phyloP scores from a whole-genome alignment of 2,113 vertebrate species.

The Toxotes jaculatrix region DNA sequence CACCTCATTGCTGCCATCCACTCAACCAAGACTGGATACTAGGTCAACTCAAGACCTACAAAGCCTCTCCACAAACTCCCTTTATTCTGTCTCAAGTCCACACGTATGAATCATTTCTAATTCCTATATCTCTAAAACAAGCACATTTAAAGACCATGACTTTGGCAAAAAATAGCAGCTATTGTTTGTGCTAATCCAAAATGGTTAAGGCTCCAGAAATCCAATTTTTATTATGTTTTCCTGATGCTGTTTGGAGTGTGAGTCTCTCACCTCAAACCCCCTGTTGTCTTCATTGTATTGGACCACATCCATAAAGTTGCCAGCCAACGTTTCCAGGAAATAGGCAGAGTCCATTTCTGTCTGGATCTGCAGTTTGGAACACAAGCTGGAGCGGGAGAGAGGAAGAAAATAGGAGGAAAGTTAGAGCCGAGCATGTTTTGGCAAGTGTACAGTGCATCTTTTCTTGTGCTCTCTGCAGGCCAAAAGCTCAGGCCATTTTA shows the following conservation, averaged over 20 bases:
- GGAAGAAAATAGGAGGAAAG: background rate
- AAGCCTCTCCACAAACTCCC: background rate
- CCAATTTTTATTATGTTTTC: slow-evolving; percentile 3
- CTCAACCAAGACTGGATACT: slow-evolving; percentile 42
- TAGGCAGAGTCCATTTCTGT: slow-evolving; percentile 75
- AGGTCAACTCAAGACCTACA: slow-evolving; percentile 30
- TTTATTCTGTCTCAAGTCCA: background rate
- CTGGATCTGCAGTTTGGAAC: slow-evolving; percentile 73
- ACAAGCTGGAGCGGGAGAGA: slow-evolving; percentile 70
- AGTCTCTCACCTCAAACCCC: slow-evolving; percentile 78
- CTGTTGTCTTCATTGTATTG: slow-evolving; percentile 81
- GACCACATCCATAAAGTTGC: slow-evolving; percentile 81
- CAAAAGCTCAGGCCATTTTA: background rate
- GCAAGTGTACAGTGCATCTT: background rate
- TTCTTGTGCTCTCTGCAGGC: background rate
- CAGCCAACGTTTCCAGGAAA: slow-evolving; percentile 78
- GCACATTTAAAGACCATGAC: too few species aligned
- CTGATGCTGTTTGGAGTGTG: background rate
- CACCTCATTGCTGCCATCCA: slow-evolving; percentile 55
- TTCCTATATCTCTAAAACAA: too few species aligned
- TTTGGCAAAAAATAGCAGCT: background rate
- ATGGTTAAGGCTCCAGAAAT: background rate
- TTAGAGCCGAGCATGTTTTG: background rate
- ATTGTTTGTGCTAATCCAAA: background rate
- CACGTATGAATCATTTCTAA: background rate